These are phyloP conservation scores for Tauraco hartlaubi DNA, from an alignment of 2,797 vertebrate species.

Conservation along the genomic window DNA sequence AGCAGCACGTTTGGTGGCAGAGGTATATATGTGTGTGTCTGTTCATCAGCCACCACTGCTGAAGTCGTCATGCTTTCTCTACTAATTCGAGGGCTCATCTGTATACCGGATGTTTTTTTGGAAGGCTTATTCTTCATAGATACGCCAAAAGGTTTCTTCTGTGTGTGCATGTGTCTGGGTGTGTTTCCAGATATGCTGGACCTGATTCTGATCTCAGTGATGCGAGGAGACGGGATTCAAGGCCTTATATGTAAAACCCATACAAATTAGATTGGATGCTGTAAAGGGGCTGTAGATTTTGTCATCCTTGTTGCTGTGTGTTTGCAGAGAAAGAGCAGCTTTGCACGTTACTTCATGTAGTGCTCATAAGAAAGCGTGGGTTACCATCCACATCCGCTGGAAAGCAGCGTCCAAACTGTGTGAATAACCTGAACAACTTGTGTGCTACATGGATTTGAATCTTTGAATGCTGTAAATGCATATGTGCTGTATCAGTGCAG, in stretches of 20 bases:
- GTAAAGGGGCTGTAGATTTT: constrained; percentile 76
- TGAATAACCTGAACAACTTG: background rate
- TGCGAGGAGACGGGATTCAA: background rate
- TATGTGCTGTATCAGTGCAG: background rate
- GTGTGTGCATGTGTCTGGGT: background rate
- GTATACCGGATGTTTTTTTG: constrained; percentile 84
- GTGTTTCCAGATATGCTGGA: constrained; percentile 64
- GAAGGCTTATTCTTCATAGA: constrained; percentile 86
- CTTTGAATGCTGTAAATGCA: background rate
- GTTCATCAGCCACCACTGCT: constrained; percentile 84
- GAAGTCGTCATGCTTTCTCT: constrained; percentile 80
- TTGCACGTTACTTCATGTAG: rapidly evolving
- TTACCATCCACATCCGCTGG: background rate
- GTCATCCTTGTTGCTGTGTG: constrained; percentile 84
- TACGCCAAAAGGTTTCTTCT: constrained; percentile 70
- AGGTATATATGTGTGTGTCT: constrained; percentile 84
- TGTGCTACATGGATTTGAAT: background rate
- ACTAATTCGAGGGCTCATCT: constrained; percentile 92
- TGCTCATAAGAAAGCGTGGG: background rate
- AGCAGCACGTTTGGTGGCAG: constrained; percentile 86
- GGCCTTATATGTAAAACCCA: background rate
- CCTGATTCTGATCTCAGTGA: constrained; percentile 39
- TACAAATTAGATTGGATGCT: background rate
- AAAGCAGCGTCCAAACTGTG: background rate
- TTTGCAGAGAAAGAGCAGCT: background rate